Conservation (phyloP, 2,888 invertebrate genomes). For the Machimus rusticus region DNA sequence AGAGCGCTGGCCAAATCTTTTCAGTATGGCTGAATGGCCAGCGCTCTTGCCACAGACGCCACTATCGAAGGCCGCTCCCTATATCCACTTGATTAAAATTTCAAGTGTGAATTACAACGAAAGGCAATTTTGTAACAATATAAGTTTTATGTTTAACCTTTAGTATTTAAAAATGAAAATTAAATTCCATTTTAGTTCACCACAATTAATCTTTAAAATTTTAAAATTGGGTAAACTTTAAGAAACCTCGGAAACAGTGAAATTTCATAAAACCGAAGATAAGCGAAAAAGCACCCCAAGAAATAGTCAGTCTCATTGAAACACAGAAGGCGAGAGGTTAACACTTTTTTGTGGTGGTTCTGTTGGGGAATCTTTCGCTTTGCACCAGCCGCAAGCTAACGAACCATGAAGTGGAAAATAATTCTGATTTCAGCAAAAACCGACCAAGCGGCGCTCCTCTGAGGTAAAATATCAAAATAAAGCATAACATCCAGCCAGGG, state of each 20-base stretch:
- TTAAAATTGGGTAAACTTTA: background rate
- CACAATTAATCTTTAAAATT: background rate
- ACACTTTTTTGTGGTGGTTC: background rate
- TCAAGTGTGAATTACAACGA: too few relatives aligned
- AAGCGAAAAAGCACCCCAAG: background rate
- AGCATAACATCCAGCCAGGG: background rate
- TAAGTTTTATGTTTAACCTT: too few relatives aligned
- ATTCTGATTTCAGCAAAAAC: slow-evolving; percentile 21
- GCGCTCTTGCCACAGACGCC: too few relatives aligned
- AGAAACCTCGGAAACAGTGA: background rate
- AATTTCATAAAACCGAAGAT: background rate
- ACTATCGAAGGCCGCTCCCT: too few relatives aligned
- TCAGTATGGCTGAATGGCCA: too few relatives aligned
- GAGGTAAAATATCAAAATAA: background rate
- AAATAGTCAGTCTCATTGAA: background rate
- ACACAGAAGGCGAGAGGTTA: background rate
- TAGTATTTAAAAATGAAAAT: background rate
- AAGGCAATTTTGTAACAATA: too few relatives aligned
- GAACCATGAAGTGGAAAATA: slow-evolving; percentile 29
- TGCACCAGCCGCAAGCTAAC: background rate
- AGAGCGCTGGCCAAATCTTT: too few relatives aligned
- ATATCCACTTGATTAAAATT: too few relatives aligned
- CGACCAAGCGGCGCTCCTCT: background rate
- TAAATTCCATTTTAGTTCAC: background rate
- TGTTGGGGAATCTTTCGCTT: slow-evolving; percentile 9